phyloP scores from a whole-genome alignment of 2,113 vertebrate species.

The Erpornis zantholeuca region DNA sequence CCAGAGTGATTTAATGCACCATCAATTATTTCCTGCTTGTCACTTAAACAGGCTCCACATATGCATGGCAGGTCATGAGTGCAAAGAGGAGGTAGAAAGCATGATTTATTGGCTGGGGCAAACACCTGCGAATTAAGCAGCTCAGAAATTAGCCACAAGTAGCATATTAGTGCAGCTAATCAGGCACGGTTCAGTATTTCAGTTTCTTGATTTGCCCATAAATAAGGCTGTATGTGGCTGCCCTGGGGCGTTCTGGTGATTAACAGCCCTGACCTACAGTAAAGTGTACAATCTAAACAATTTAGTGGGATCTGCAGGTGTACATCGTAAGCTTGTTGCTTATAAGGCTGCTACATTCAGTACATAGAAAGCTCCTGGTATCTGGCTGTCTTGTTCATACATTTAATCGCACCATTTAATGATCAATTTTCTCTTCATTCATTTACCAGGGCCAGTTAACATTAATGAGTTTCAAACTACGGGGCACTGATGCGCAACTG shows the following conservation, averaged over 20 bases:
- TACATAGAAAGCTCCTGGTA: background rate
- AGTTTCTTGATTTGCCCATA: conserved; percentile 92
- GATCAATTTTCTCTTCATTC: conserved; percentile 55
- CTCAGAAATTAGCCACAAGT: conserved; percentile 98
- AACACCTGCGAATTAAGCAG: conserved; percentile 93
- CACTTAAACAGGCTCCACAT: conserved; percentile 88
- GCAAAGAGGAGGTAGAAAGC: conserved; percentile 66
- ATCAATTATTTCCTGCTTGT: conserved; percentile 89
- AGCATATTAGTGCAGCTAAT: conserved; percentile 97
- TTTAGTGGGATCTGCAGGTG: conserved; percentile 60
- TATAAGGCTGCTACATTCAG: background rate
- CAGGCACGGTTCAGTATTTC: conserved; percentile 91
- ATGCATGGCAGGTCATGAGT: conserved; percentile 80
- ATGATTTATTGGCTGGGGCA: conserved; percentile 88
- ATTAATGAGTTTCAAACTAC: conserved; percentile 17
- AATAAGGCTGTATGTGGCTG: conserved; percentile 84
- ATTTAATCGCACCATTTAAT: conserved; percentile 48
- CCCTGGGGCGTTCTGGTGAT: conserved; percentile 86
- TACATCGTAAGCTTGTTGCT: conserved; percentile 21
- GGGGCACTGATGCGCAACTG: background rate
- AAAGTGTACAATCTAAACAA: conserved; percentile 77
- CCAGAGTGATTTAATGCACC: conserved; percentile 81
- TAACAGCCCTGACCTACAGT: conserved; percentile 91
- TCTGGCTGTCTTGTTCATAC: conserved; percentile 9
- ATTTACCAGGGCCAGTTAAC: background rate